Conservation (phyloP, 2,888 invertebrate species). For the Coelogynopora nodosa region DNA sequence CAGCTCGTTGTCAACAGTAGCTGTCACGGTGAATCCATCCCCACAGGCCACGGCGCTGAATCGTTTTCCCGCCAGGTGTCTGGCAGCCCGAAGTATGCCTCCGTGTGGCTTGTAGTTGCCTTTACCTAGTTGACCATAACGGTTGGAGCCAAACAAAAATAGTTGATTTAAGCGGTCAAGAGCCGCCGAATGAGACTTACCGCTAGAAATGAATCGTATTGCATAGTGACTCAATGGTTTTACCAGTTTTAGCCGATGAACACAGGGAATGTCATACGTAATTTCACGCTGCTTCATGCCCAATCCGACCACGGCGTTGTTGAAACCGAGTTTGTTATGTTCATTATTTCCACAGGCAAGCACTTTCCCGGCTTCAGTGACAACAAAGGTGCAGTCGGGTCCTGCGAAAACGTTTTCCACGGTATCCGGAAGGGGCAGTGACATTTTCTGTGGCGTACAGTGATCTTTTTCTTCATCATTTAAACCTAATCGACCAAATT, state of each 20-base stretch:
- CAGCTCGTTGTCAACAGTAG: constrained; percentile 59
- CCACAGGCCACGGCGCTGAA: constrained; percentile 59
- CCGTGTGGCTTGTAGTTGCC: constrained; percentile 55
- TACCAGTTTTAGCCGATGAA: constrained; percentile 55
- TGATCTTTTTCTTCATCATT: constrained; percentile 50
- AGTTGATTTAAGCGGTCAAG: constrained; percentile 58
- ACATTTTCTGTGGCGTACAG: constrained; percentile 50
- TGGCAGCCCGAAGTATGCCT: constrained; percentile 52
- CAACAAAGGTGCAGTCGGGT: constrained; percentile 56
- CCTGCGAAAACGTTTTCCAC: constrained; percentile 56
- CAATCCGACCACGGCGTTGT: constrained; percentile 56
- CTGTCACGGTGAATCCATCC: constrained; percentile 58
- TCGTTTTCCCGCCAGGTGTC: constrained; percentile 54
- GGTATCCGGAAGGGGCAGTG: constrained; percentile 53
- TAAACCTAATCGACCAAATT: constrained; percentile 59
- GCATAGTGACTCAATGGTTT: constrained; percentile 55
- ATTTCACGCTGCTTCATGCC: constrained; percentile 39
- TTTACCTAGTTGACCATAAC: constrained; percentile 59
- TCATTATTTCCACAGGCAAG: constrained; percentile 61
- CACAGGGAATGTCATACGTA: constrained; percentile 58
- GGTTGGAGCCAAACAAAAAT: constrained; percentile 59
- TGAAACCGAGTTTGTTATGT: constrained; percentile 60
- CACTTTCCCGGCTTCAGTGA: constrained; percentile 55
- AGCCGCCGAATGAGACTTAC: constrained; percentile 58
- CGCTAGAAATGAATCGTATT: constrained; percentile 54